These are phyloP conservation scores for Phoxinus dragarum DNA, from an alignment of 2,797 vertebrate species.

Conservation along the genomic window DNA sequence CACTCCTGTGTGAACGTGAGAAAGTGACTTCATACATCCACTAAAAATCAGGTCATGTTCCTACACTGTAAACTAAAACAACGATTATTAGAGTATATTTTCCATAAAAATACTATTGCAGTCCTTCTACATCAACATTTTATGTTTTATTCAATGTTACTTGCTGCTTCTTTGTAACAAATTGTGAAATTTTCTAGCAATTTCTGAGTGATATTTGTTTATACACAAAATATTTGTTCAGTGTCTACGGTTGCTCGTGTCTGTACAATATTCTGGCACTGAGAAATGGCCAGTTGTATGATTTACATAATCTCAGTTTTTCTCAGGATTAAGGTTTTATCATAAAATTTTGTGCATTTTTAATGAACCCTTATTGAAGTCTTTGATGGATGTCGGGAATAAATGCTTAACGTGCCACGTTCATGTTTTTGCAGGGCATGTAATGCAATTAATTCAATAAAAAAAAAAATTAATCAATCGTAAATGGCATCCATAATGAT, in stretches of 20 bases:
- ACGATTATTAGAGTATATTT: background rate
- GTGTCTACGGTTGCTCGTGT: background rate
- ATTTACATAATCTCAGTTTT: background rate
- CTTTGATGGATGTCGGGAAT: background rate
- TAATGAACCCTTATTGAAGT: background rate
- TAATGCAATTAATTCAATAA: background rate
- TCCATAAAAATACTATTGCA: too few species aligned
- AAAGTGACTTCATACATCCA: background rate
- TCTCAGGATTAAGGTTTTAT: background rate
- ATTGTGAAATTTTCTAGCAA: too few species aligned
- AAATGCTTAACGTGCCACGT: too few species aligned
- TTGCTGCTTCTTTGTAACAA: too few species aligned
- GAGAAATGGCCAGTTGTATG: background rate
- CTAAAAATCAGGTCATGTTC: background rate
- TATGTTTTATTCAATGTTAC: too few species aligned
- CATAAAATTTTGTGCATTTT: background rate
- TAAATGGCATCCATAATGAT: background rate
- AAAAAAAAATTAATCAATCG: background rate
- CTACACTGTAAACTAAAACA: background rate
- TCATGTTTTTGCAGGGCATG: background rate
- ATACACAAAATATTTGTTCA: too few species aligned
- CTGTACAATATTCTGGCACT: background rate
- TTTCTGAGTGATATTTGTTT: too few species aligned
- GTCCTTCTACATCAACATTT: too few species aligned
- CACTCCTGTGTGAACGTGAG: background rate